Evolutionary conservation across 2,888 invertebrate genomes (phyloP), one percentile per base, ranked within the genome.

Genomic region (Elmis aenea): DNA sequence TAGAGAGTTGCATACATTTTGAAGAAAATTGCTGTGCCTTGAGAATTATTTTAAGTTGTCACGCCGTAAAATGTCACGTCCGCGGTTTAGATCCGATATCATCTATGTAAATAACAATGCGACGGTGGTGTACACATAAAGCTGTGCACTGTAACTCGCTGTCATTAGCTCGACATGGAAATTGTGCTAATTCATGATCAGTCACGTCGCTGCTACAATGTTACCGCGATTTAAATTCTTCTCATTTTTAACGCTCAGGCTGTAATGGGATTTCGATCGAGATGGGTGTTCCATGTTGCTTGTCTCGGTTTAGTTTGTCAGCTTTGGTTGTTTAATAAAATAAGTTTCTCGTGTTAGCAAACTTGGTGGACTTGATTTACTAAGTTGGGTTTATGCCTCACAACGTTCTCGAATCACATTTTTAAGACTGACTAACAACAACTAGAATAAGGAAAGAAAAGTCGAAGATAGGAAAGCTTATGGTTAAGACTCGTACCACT

Each of bases 211-310:
- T 28, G 42, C 33, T 44, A 46, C 55, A 50, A 48, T 44, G 49
- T 50, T 40, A 48, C 47, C 44, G 41, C 53, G 52, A 57, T 58
- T 58, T 54, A 57, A 58, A 57, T 58, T 59, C 59, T 52, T 52
- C 38, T 41, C 54, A 50, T 58, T 59, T 58, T 57, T 56, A 57
- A 56, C 54, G 57, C 58, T 55, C 52, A 35, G 42, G 39, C 48
- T 38, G 52, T 56, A 57, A 58, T 59, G 54, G 57, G 57, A 58
- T 59, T 58, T 55, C 57, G 54, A 58, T 57, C 59, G 52, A 59
- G 58, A 59, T 61, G 59, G 59, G 61, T 59, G 61, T 61, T 58
- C 59, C 56, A 47, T 58, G 58, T 59, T 54, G 48, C 51, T 52
- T 53, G 57, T 55, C 59, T 46, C 46, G 44, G 37, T 50, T 57